phyloP scores from a whole-genome alignment of 2,888 invertebrate species.

The Lithodes maja region DNA sequence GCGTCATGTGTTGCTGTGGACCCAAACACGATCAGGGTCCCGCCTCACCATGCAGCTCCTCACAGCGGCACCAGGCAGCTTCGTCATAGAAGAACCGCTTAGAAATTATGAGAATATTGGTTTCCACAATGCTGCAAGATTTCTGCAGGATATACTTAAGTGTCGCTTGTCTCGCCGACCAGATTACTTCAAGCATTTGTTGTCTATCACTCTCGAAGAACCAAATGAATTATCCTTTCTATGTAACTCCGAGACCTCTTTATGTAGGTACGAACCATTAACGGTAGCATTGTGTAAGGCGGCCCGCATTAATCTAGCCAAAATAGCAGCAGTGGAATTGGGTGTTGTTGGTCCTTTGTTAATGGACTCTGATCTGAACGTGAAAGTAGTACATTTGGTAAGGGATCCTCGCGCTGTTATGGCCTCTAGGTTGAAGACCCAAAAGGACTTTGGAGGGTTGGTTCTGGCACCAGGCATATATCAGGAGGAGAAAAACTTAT shows the following conservation, averaged over 20 bases:
- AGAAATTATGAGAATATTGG: background rate
- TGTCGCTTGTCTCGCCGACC: slow-evolving; percentile 7
- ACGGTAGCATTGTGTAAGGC: slow-evolving; percentile 19
- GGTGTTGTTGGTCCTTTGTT: background rate
- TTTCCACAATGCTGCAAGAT: background rate
- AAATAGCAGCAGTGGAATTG: slow-evolving; percentile 3
- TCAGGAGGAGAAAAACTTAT: background rate
- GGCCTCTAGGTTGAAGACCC: background rate
- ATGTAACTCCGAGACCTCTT: background rate
- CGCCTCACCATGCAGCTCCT: background rate
- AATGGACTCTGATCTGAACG: background rate
- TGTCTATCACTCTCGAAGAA: background rate
- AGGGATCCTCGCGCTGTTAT: slow-evolving; percentile 39
- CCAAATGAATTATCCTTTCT: background rate
- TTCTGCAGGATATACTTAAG: slow-evolving; percentile 8
- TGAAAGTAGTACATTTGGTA: slow-evolving; percentile 25
- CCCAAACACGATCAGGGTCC: slow-evolving; percentile 33
- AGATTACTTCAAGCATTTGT: background rate
- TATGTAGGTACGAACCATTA: background rate
- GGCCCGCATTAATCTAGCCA: background rate
- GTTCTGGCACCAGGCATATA: background rate
- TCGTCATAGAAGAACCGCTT: slow-evolving; percentile 32
- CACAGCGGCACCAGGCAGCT: background rate
- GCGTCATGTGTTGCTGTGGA: slow-evolving; percentile 36
- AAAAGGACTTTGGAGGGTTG: background rate